Evolutionary conservation across 1,140 invertebrate genomes (phyloP).

Genomic region (Nasonia vitripennis): DNA sequence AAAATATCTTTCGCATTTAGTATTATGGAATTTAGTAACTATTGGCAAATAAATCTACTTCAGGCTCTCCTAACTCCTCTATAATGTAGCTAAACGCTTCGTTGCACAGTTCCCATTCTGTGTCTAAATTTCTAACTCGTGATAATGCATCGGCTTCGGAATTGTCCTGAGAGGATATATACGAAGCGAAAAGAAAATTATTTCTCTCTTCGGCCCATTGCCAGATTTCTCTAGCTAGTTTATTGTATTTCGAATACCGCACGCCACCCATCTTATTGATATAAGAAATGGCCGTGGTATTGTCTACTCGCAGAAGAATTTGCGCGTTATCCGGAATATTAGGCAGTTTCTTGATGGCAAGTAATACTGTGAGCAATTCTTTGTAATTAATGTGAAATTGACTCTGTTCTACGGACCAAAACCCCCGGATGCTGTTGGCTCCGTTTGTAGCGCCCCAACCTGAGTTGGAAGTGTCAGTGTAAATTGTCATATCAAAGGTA

Average conservation of each 20-base stretch:
- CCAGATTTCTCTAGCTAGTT: constrained; percentile 14
- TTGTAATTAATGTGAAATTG: too few relatives aligned
- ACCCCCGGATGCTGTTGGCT: too few relatives aligned
- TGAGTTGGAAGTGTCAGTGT: too few relatives aligned
- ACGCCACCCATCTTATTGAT: not conserved
- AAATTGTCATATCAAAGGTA: too few relatives aligned
- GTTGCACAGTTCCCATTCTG: constrained; percentile 51
- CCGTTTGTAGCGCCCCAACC: too few relatives aligned
- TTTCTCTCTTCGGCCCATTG: not conserved
- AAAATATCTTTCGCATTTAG: constrained; percentile 54
- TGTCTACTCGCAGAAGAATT: not conserved
- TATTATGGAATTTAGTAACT: too few relatives aligned
- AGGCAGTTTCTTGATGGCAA: not conserved
- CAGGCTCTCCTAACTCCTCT: constrained; percentile 54
- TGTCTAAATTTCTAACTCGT: constrained; percentile 47
- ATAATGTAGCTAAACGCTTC: constrained; percentile 54
- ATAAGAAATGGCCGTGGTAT: not conserved
- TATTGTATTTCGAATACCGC: not conserved
- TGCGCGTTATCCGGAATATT: not conserved
- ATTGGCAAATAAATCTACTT: constrained; percentile 59
- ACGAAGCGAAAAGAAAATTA: constrained; percentile 14
- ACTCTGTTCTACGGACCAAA: too few relatives aligned
- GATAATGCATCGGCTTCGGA: constrained; percentile 11
- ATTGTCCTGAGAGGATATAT: constrained; percentile 18
- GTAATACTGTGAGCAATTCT: too few relatives aligned